phyloP scores from a whole-genome alignment of 1,140 invertebrate genomes.

The Drosophila funebris region DNA sequence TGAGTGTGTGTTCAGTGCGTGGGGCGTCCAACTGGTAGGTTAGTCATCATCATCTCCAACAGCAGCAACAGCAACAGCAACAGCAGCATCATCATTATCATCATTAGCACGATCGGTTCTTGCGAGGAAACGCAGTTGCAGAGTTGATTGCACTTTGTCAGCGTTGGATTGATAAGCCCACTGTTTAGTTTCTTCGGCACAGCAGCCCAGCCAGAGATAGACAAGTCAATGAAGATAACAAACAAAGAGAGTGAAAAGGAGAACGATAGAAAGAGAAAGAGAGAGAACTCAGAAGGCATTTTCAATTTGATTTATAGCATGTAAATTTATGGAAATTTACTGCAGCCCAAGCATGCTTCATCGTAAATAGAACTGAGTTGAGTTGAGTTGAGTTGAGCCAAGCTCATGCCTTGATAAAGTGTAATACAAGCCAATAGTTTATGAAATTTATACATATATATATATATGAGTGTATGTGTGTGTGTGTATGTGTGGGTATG shows the following conservation, averaged over 20 bases:
- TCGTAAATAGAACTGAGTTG: slow-evolving; percentile 27
- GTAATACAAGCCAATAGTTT: slow-evolving; percentile 48
- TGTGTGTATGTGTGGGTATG: slow-evolving; percentile 14
- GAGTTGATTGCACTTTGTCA: slow-evolving; percentile 78
- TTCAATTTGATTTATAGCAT: slow-evolving; percentile 78
- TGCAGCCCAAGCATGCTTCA: slow-evolving; percentile 50
- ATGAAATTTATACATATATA: slow-evolving; percentile 36
- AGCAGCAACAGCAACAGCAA: neutral
- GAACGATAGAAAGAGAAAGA: slow-evolving; percentile 24
- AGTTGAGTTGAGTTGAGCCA: slow-evolving; percentile 22
- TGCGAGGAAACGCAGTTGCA: slow-evolving; percentile 58
- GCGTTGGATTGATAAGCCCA: slow-evolving; percentile 58
- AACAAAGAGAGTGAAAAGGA: neutral
- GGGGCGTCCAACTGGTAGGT: slow-evolving; percentile 50
- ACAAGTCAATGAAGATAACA: slow-evolving; percentile 59
- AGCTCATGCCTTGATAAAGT: slow-evolving; percentile 57
- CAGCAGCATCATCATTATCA: slow-evolving; percentile 12
- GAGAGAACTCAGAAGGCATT: slow-evolving; percentile 54
- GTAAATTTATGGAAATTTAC: slow-evolving; percentile 81
- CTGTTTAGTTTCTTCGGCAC: slow-evolving; percentile 64
- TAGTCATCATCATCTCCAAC: slow-evolving; percentile 52
- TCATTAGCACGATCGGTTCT: slow-evolving; percentile 12
- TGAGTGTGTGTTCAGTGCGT: slow-evolving; percentile 46
- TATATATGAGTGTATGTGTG: slow-evolving; percentile 1
- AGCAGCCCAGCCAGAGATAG: slow-evolving; percentile 19